Evolutionary conservation across 2,113 vertebrate genomes (phyloP).

Genomic region (Trachemys scripta): DNA sequence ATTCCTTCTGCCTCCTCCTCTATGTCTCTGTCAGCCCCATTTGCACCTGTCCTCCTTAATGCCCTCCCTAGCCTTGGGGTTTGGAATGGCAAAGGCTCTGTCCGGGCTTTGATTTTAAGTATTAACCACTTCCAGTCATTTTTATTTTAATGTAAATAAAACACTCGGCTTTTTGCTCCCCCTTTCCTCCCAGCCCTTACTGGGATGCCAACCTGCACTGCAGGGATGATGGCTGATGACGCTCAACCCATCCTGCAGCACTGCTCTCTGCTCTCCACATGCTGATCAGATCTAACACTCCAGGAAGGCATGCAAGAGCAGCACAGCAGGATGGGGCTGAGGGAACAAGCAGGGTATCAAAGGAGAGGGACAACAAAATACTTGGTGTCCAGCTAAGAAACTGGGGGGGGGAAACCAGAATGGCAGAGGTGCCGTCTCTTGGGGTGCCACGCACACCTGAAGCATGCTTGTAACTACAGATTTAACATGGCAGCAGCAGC

Average conservation of each 20-base stretch:
- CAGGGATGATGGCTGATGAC: conserved; percentile 1
- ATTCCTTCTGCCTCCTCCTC: background rate
- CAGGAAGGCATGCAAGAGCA: background rate
- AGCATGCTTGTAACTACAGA: conserved; percentile 25
- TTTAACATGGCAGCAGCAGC: background rate
- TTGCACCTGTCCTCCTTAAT: conserved; percentile 7
- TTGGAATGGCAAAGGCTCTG: background rate
- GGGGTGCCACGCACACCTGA: conserved; percentile 19
- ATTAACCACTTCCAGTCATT: conserved; percentile 33
- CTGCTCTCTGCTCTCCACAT: conserved; percentile 13
- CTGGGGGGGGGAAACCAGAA: background rate
- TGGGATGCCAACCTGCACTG: conserved; percentile 5
- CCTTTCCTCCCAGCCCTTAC: background rate
- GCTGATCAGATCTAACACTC: background rate
- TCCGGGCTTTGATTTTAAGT: conserved; percentile 14
- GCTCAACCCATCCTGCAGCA: background rate
- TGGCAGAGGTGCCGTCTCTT: conserved; percentile 37
- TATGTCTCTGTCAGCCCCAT: background rate
- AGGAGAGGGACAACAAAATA: conserved; percentile 35
- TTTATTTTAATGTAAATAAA: conserved; percentile 33
- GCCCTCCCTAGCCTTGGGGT: background rate
- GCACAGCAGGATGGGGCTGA: background rate
- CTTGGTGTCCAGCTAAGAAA: background rate
- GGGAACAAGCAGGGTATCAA: background rate
- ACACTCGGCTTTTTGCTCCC: conserved; percentile 42